These are phyloP conservation scores for Epinephelus coioides DNA, from an alignment of 2,797 vertebrate genomes.

Conservation along the genomic window DNA sequence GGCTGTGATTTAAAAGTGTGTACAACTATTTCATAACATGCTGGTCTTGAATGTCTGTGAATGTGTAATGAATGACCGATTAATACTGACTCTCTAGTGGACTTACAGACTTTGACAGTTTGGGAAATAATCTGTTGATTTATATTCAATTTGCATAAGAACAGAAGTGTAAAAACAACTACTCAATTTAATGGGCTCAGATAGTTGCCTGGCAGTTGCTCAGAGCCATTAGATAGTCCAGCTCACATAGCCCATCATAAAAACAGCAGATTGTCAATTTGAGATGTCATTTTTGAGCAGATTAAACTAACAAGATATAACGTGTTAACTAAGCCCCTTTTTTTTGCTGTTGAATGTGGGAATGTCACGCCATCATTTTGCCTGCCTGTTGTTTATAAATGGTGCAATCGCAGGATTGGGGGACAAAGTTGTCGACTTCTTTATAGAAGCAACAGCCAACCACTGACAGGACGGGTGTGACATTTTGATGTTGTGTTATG, in stretches of 20 bases:
- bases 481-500: too few relatives aligned
- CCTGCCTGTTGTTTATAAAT: too few relatives aligned
- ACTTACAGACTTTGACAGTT: neutral
- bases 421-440: too few relatives aligned
- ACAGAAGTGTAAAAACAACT: neutral
- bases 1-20: constrained; percentile 9
- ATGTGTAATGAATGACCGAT: neutral
- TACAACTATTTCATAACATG: neutral
- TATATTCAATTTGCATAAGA: neutral
- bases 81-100: neutral
- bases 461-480: too few relatives aligned
- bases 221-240: neutral
- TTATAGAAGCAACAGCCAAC: too few relatives aligned
- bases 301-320: neutral
- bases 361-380: too few relatives aligned
- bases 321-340: too few relatives aligned
- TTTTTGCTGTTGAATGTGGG: too few relatives aligned
- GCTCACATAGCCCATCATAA: neutral
- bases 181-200: neutral
- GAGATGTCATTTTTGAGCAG: neutral
- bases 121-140: neutral
- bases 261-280: neutral
- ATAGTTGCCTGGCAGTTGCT: neutral
- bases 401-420: too few relatives aligned
- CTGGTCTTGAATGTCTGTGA: neutral